Conservation (phyloP, 2,888 invertebrate species). For the Monopis laevigella region DNA sequence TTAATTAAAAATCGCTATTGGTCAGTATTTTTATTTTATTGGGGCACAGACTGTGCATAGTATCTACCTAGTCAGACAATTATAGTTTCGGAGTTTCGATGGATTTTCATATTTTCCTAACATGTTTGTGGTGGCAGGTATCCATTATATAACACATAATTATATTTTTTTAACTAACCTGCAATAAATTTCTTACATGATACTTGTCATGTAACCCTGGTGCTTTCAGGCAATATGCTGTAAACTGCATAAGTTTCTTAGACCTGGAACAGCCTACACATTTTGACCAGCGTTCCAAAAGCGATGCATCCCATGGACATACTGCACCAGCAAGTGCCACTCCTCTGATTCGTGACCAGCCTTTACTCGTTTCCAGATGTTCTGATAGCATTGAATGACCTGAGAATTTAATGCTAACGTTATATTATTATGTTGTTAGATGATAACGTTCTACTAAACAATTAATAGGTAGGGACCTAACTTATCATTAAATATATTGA, state of each 20-base stretch:
- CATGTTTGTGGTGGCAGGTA: too few species aligned
- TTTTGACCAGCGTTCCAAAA: conserved; percentile 46
- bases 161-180: too few species aligned
- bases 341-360: conserved; percentile 40
- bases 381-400: conserved; percentile 58
- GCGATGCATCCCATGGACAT: conserved; percentile 48
- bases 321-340: conserved; percentile 38
- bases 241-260: conserved; percentile 39
- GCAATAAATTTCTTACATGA: conserved; percentile 43
- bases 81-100: too few species aligned
- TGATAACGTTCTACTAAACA: too few species aligned
- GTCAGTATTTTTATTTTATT: too few species aligned
- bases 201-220: conserved; percentile 51
- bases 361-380: conserved; percentile 37
- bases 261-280: conserved; percentile 39
- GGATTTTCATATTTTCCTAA: too few species aligned
- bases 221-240: conserved; percentile 48
- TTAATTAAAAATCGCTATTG: too few species aligned
- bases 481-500: too few species aligned
- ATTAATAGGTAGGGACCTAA: too few species aligned
- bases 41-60: too few species aligned
- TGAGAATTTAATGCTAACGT: conserved; percentile 22
- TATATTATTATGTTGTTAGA: neutral
- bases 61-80: too few species aligned
- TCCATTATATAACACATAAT: too few species aligned